Conservation (phyloP, 2,888 invertebrate genomes). For the Clostera curtula region DNA sequence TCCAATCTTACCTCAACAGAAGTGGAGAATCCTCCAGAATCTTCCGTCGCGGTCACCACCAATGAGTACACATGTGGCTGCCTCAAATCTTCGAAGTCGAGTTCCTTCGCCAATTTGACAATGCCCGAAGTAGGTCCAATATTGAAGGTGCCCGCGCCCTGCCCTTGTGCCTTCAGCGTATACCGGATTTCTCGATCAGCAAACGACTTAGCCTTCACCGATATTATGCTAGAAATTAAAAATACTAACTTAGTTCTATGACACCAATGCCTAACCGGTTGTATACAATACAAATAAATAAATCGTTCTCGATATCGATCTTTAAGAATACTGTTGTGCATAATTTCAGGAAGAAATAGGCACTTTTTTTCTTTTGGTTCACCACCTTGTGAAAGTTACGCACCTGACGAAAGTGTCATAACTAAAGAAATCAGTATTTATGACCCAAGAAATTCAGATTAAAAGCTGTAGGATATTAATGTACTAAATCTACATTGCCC, state of each 20-base stretch:
- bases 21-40: conserved; percentile 97
- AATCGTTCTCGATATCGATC: too few species aligned
- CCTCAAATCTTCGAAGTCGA: conserved; percentile 97
- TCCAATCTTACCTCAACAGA: conserved; percentile 85
- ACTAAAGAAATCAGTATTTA: too few species aligned
- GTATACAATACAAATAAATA: too few species aligned
- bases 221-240: conserved; percentile 86
- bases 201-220: conserved; percentile 97
- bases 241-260: too few species aligned
- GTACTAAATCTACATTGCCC: too few species aligned
- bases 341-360: too few species aligned
- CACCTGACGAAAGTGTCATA: too few species aligned
- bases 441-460: too few species aligned
- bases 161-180: conserved; percentile 94
- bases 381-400: too few species aligned
- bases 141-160: conserved; percentile 95
- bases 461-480: too few species aligned
- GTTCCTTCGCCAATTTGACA: conserved; percentile 94
- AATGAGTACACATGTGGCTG: conserved; percentile 96
- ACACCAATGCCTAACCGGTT: background rate
- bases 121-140: conserved; percentile 96
- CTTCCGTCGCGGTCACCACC: conserved; percentile 95
- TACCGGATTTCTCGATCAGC: conserved; percentile 98
- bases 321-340: too few species aligned
- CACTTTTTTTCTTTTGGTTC: too few species aligned